Percentiles rank a stretch among this genome's conserved stretches.
phyloP scores from a whole-genome alignment of 2,113 vertebrate genomes.

The Grammomys surdaster region DNA sequence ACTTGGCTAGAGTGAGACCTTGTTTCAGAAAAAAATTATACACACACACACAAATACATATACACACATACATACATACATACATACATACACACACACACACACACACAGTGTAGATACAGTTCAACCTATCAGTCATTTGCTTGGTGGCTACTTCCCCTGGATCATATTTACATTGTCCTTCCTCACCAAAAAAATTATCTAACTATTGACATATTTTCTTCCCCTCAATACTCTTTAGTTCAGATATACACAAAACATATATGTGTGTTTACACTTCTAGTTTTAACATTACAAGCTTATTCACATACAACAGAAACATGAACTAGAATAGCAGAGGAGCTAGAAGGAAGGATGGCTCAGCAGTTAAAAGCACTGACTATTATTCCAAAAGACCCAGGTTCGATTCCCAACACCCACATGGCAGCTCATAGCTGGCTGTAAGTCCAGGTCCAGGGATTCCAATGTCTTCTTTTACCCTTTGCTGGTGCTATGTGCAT shows the following conservation, averaged over 20 bases:
- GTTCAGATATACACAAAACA: background rate
- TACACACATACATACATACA: background rate
- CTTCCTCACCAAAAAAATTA: background rate
- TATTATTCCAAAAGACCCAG: background rate
- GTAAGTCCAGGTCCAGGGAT: background rate
- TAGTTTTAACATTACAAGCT: slow-evolving; percentile 28
- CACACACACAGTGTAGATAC: too few relatives aligned
- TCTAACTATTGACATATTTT: slow-evolving; percentile 5
- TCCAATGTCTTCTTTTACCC: background rate
- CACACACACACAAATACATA: background rate
- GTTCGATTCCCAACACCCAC: background rate
- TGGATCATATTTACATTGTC: background rate
- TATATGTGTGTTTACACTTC: background rate
- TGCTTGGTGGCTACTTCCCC: background rate
- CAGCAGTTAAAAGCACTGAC: background rate
- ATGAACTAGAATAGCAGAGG: background rate
- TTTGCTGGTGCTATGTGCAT: background rate
- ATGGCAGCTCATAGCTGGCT: background rate
- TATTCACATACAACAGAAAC: slow-evolving; percentile 21
- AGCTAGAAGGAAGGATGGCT: background rate
- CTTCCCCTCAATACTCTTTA: background rate
- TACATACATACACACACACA: background rate
- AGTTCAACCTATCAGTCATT: slow-evolving; percentile 28
- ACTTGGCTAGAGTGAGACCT: background rate
- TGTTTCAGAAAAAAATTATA: background rate